phyloP scores from a whole-genome alignment of 2,797 vertebrate species.

The Myiotriccus ornatus region DNA sequence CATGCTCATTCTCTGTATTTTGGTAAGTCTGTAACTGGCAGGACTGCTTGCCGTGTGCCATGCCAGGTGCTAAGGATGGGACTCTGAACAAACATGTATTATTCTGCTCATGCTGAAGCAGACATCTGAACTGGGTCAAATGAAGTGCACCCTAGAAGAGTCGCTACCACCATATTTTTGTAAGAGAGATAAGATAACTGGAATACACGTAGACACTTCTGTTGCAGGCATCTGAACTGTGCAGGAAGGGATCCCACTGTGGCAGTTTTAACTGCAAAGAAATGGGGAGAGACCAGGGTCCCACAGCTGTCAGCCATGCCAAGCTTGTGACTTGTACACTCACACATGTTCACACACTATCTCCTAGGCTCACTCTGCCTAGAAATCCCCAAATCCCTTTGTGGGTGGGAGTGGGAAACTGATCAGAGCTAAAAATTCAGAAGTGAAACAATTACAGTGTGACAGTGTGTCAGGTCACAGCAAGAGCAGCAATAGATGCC shows the following conservation, averaged over 20 bases:
- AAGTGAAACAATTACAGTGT: not conserved
- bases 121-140: not conserved
- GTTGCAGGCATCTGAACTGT: not conserved
- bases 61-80: not conserved
- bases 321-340: not conserved
- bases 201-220: not conserved
- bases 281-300: not conserved
- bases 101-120: not conserved
- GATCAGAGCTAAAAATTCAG: not conserved
- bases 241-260: not conserved
- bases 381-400: not conserved
- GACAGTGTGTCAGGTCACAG: not conserved
- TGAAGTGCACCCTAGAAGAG: not conserved
- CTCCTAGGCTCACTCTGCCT: not conserved
- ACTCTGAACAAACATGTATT: not conserved
- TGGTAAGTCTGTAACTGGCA: not conserved
- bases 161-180: not conserved
- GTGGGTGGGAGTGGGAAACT: not conserved
- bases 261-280: not conserved
- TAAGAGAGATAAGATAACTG: not conserved
- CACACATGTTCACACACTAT: rapidly evolving
- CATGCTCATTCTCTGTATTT: not conserved
- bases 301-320: not conserved
- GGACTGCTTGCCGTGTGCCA: not conserved
- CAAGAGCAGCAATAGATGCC: not conserved